Base-by-base conservation (phyloP, 2,113 vertebrate species). In the Rhombomys opimus region DNA sequence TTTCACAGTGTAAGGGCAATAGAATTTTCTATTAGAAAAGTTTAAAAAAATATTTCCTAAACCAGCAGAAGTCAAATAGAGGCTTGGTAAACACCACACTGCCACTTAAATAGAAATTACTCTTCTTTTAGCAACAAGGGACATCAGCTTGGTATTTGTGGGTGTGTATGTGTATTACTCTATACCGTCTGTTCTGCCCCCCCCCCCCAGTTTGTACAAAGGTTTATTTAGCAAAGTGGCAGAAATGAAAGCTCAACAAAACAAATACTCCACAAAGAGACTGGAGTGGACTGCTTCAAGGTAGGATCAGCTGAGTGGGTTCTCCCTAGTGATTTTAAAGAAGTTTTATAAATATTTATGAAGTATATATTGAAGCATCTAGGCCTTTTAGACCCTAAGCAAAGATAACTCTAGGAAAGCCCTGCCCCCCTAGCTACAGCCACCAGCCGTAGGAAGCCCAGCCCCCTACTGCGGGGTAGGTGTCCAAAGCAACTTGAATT, bases 41-140 rank as follows among this genome's bases (percentile, higher is more conserved):
- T 82, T 27, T 27, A 41, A 30, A 70, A 6, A n/a, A 30, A 82
- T 87, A 67, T 75, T 95, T 82, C 75, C 20, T 95, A 95, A 95
- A 78, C 20, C 50, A 87, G 23, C 38, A 90, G 88, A 87, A 59
- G 52, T 32, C 32, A 94, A 38, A 32, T 23, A 87, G 30, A 91
- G 11, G 30, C 9, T n/a, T 84, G 54, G 18, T 50, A 41, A 90
- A 87, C 67, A 90, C 46, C 68, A 92, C 65, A 87, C 75, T 92
- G 27, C 3, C 73, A 73, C 46, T 95, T 84, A 73, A 90, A 81
- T 80, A 91, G 12, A 88, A 25, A 15, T n/a, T 4, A 54, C 70
- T 32, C 5, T 30, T 93, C 15, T 5, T 27, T 95, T 87, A 73
- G 54, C 41, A 35, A 75, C 32, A 61, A 95, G 61, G 10, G 30